Evolutionary conservation across 2,113 vertebrate species (phyloP).

Genomic region (Lathamus discolor): DNA sequence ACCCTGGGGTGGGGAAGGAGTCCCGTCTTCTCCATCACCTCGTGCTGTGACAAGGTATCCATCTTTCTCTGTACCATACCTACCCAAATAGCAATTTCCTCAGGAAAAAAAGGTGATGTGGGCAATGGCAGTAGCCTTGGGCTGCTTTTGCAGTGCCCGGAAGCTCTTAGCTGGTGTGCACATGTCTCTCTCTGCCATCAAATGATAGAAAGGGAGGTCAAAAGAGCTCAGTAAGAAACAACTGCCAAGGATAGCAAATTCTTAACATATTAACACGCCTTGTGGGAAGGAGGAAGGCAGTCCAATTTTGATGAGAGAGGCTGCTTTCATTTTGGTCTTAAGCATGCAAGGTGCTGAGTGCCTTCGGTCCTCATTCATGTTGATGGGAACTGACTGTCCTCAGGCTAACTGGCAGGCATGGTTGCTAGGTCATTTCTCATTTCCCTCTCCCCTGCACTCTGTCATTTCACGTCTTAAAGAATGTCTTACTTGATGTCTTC

Average conservation of each 20-base stretch:
- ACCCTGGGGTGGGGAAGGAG: background rate
- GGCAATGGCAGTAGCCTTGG: background rate
- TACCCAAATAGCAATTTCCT: background rate
- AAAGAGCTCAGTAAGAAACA: slow-evolving; percentile 56
- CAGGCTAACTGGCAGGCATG: background rate
- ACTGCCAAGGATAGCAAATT: slow-evolving; percentile 34
- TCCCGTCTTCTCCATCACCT: background rate
- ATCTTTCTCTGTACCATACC: background rate
- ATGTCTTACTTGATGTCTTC: slow-evolving; percentile 1
- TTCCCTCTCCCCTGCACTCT: background rate
- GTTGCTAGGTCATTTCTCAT: slow-evolving; percentile 7
- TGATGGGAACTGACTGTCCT: slow-evolving; percentile 24
- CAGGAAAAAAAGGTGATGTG: background rate
- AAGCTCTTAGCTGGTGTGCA: background rate
- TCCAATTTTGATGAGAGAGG: slow-evolving; percentile 46
- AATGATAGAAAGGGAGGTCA: slow-evolving; percentile 24
- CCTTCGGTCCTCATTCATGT: background rate
- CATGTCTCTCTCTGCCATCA: background rate
- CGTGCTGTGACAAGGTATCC: background rate
- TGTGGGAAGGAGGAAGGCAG: slow-evolving; percentile 28
- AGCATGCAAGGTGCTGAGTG: background rate
- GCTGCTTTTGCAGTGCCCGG: background rate
- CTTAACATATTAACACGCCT: background rate
- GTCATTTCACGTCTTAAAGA: slow-evolving; percentile 19
- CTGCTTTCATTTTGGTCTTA: slow-evolving; percentile 8